Base-by-base conservation (phyloP, 2,113 vertebrate genomes). In the Pterocles gutturalis region DNA sequence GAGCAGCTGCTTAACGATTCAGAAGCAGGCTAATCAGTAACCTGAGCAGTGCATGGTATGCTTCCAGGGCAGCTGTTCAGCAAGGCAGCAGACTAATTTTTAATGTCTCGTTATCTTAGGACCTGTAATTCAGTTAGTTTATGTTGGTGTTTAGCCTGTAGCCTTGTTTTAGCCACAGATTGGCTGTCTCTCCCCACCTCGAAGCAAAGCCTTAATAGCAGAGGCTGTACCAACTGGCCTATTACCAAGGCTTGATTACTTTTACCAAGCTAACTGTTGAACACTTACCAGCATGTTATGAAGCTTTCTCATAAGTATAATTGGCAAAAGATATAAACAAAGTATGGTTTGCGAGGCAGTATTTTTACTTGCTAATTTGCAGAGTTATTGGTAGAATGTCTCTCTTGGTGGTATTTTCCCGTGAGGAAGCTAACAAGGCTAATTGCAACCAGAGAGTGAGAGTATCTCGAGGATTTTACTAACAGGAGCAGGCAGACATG, bases 321-420 rank as follows among this genome's bases (percentile, higher is more conserved):
- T 67, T 97, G 93, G 81, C 86, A 86, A 93, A 95, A 93, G 75
- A 87, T 92, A 83, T 3, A 93, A 90, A 82, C 75, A 78, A 80
- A 92, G 41, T 53, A 21, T 28, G 54, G 66, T 86, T 90, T 54
- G 26, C 13, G 0, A 88, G 54, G 62, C 51, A 65, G 76, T 81
- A n/a, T 80, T 90, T 94, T 89, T 86, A 53, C 81, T 96, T 71
- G 41, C 71, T 96, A 58, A 70, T 95, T 75, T 80, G 57, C 67
- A 61, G 51, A 80, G 33, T 55, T 88, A 38, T 21, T 93, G 86
- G 57, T 76, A 70, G 90, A 82, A 78, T 81, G 69, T 80, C 67
- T 84, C 79, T 77, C 84, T 77, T 53, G 53, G 36, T 91, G 61
- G 66, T 58, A 13, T 75, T 87, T 95, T 89, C 76, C 49, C 5